Conservation (phyloP, 2,888 invertebrate species). For the Drosophila diplacantha region DNA sequence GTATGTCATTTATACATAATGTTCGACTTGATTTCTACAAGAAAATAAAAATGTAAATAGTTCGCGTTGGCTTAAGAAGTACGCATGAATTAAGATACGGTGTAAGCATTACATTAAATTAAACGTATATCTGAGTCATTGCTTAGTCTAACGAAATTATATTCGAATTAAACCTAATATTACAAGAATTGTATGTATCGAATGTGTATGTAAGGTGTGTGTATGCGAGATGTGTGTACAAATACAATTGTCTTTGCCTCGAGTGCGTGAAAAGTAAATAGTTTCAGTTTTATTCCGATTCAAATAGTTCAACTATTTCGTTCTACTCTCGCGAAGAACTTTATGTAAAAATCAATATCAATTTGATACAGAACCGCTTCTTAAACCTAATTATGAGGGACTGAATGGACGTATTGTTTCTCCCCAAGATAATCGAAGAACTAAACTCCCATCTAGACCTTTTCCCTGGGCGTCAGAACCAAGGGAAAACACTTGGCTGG, state of each 20-base stretch:
- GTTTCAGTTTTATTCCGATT: slow-evolving; percentile 2
- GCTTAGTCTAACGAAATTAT: slow-evolving; percentile 18
- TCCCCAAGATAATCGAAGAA: slow-evolving; percentile 2
- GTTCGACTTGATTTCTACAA: slow-evolving; percentile 54
- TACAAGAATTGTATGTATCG: slow-evolving; percentile 11
- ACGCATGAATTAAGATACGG: slow-evolving; percentile 7
- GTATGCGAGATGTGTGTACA: slow-evolving; percentile 3
- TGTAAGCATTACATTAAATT: slow-evolving; percentile 6
- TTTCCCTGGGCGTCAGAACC: slow-evolving; percentile 78
- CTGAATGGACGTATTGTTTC: neutral
- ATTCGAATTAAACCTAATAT: slow-evolving; percentile 73
- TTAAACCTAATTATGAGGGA: neutral
- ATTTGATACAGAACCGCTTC: slow-evolving; percentile 8
- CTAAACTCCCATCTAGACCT: neutral
- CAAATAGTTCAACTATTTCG: slow-evolving; percentile 6
- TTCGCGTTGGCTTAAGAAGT: slow-evolving; percentile 42
- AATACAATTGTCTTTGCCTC: neutral
- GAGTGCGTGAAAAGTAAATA: neutral
- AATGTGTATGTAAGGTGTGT: slow-evolving; percentile 9
- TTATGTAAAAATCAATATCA: slow-evolving; percentile 3
- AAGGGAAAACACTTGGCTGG: slow-evolving; percentile 85
- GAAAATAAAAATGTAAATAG: slow-evolving; percentile 56
- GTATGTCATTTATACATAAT: slow-evolving; percentile 19
- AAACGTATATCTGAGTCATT: slow-evolving; percentile 23
- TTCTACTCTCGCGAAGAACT: neutral